Base-by-base conservation (phyloP, 1,140 invertebrate species). In the Hyles euphorbiae region DNA sequence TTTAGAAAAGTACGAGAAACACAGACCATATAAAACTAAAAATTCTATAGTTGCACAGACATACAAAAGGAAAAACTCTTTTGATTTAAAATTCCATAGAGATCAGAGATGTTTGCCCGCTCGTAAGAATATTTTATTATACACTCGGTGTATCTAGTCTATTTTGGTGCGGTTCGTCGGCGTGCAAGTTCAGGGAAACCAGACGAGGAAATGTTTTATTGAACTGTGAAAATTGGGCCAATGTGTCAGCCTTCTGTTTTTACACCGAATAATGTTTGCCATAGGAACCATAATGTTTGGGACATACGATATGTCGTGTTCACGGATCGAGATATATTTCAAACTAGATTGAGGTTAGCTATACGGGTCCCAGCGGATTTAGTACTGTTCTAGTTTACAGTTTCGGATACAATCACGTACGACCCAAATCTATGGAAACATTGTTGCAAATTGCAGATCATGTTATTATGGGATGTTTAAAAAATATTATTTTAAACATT, bases 171-270 rank as follows among this genome's bases (percentile, higher is more conserved):
- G 66, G 70, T 56, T 58, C 68, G 69, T 64, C 62, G 62, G 66
- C 60, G 68, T 68, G 67, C 79, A 84, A 83, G 80, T 84, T 84
- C 81, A 82, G 67, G 79, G 74, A 81, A 81, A 79, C 68, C 66
- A 74, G 70, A 76, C 69, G 68, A 65, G 68, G 68, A 77, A 81
- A 62, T 63, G 71, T 78, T 79, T 72, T 79, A 82, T 79, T 79
- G 72, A 74, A 74, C 70, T 60, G 57, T 60, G 63, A 72, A 77
- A 81, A 76, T 70, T 83, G 61, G 76, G 77, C 66, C 76, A 81
- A 65, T 67, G 56, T 71, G 74, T 70, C 71, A 75, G 56, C 49
- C 49, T 53, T 44, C 51, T 57, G 40, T 51, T 49, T 48, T 58
- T 56, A 61, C 46, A 43, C 5, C 57, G 45, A 44, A 12, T 43